Percentiles rank a stretch among this genome's conserved stretches.
Evolutionary conservation across 2,888 invertebrate genomes (phyloP).

Genomic region (Sesia bembeciformis): DNA sequence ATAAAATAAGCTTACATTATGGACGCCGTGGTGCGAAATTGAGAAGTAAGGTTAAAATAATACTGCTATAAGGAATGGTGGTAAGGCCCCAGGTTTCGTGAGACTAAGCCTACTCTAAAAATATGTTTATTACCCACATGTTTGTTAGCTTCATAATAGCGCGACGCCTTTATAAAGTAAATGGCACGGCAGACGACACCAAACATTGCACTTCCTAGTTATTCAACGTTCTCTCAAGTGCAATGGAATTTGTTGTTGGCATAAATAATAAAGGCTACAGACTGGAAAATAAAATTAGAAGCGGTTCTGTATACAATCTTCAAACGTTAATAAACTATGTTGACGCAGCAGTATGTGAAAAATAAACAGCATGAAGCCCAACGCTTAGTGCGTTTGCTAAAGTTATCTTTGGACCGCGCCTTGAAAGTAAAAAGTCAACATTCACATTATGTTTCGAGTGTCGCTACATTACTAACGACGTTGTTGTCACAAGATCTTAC

Average conservation of each 20-base stretch:
- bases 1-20: too few species aligned
- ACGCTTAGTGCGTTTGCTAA: slow-evolving; percentile 60
- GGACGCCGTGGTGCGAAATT: too few species aligned
- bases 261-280: background rate
- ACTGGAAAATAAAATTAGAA: slow-evolving; percentile 8
- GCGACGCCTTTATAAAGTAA: background rate
- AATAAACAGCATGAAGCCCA: slow-evolving; percentile 46
- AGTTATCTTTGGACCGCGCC: slow-evolving; percentile 53
- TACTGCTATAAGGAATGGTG: too few species aligned
- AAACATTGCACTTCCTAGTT: slow-evolving; percentile 26
- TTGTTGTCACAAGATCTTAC: slow-evolving; percentile 23
- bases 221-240: background rate
- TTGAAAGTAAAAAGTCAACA: slow-evolving; percentile 63
- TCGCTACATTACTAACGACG: slow-evolving; percentile 37
- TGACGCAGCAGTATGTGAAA: slow-evolving; percentile 56
- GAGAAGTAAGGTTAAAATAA: too few species aligned
- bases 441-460: slow-evolving; percentile 45
- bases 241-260: background rate
- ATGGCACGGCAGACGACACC: slow-evolving; percentile 12
- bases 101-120: background rate
- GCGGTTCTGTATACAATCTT: slow-evolving; percentile 30
- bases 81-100: too few species aligned
- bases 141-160: background rate
- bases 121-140: background rate
- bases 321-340: slow-evolving; percentile 46